Base-by-base conservation (phyloP, 2,888 invertebrate species). In the Pseudanteris insignis region DNA sequence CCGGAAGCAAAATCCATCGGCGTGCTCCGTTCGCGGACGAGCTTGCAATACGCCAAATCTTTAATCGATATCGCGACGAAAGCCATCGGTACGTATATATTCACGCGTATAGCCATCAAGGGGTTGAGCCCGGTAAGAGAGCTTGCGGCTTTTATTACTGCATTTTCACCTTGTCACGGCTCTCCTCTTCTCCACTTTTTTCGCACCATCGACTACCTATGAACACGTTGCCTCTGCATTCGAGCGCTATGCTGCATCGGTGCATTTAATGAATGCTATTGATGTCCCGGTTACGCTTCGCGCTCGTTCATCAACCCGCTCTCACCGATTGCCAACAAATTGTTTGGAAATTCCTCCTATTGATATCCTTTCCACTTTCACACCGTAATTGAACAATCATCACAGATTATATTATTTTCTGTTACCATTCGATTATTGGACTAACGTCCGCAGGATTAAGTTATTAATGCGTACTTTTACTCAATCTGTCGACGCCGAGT, bases 121-220 rank as follows among this genome's bases (percentile, higher is more conserved):
- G 58, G 55, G 47, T 24, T 46, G 36, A 43, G 32, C 21, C 21
- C 30, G 54, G 51, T 40, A 46, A 61, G 47, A 63, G 66, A 68
- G 75, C 72, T 71, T 72, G 74, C 70, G 72, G 75, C 74, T 77
- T 79, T 78, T 78, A 79, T 78, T 78, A 78, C 78, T 77, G 77
- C 74, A 76, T 78, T 79, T 78, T 78, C 79, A 78, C 78, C 76
- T 78, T 75, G 76, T 78, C 76, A 73, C 69, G 70, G 72, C 71
- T 72, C 72, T 74, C 71, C 71, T 73, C 72, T 70, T 73, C 71
- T 70, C 64, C 69, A 68, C 73, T 74, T 73, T 76, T 75, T 70
- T 70, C 72, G 72, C 71, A 68, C 74, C 74, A 73, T 75, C 73
- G 75, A 77, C 71, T 68, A 70, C 55, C 47, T 48, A 14, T 41